These are phyloP conservation scores for Spialia ferax DNA, from an alignment of 2,888 invertebrate species.

Conservation along the genomic window DNA sequence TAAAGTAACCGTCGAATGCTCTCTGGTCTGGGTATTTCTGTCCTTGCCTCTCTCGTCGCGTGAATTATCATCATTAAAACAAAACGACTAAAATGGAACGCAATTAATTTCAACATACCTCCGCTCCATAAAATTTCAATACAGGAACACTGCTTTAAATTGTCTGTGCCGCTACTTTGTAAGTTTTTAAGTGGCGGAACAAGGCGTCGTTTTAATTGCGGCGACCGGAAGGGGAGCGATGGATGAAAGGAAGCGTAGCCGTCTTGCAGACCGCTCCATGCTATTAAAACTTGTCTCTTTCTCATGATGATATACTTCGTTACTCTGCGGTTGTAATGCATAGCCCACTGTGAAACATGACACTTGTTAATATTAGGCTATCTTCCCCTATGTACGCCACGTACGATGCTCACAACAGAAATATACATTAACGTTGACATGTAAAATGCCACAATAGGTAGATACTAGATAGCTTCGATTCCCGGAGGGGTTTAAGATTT, in stretches of 20 bases:
- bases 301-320: constrained; percentile 1
- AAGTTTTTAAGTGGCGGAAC: constrained; percentile 81
- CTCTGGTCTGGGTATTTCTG: too few relatives aligned
- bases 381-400: too few relatives aligned
- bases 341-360: neutral
- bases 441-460: too few relatives aligned
- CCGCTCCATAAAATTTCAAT: constrained; percentile 4
- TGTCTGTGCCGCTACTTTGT: constrained; percentile 71
- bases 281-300: constrained; percentile 75
- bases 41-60: too few relatives aligned
- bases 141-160: constrained; percentile 66
- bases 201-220: constrained; percentile 84
- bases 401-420: too few relatives aligned
- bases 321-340: neutral
- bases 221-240: constrained; percentile 84
- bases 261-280: constrained; percentile 82
- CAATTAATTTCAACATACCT: neutral
- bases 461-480: too few relatives aligned
- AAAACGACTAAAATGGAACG: too few relatives aligned
- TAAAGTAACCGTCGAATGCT: too few relatives aligned
- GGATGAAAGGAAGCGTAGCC: constrained; percentile 78
- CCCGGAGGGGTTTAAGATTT: too few relatives aligned
- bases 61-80: too few relatives aligned
- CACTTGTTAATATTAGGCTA: too few relatives aligned
- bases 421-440: too few relatives aligned